Evolutionary conservation across 2,888 invertebrate species (phyloP).

Genomic region (Maniola hyperantus): DNA sequence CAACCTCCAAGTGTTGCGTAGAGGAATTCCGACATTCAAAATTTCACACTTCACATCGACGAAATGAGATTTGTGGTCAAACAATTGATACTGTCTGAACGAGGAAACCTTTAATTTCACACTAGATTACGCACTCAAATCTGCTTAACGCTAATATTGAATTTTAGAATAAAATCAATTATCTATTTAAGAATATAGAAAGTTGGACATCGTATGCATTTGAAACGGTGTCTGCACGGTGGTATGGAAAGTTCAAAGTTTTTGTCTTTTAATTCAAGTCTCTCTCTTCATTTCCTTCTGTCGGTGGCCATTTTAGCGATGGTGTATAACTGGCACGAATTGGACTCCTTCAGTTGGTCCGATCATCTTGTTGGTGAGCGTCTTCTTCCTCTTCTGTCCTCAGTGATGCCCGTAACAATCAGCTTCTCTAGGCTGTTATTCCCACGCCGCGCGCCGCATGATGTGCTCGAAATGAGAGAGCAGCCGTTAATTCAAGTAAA

Average conservation of each 20-base stretch:
- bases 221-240: slow-evolving; percentile 10
- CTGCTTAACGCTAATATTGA: slow-evolving; percentile 42
- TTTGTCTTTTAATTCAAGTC: neutral
- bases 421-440: too few relatives aligned
- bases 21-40: slow-evolving; percentile 54
- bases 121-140: slow-evolving; percentile 61
- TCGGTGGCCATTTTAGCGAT: too few relatives aligned
- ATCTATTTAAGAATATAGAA: slow-evolving; percentile 10
- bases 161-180: slow-evolving; percentile 55
- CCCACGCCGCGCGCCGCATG: too few relatives aligned
- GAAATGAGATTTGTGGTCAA: slow-evolving; percentile 79
- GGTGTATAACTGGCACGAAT: too few relatives aligned
- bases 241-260: neutral
- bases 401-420: too few relatives aligned
- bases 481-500: neutral
- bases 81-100: slow-evolving; percentile 62
- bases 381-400: too few relatives aligned
- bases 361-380: too few relatives aligned
- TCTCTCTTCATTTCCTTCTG: too few relatives aligned
- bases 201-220: slow-evolving; percentile 26
- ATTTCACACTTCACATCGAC: slow-evolving; percentile 62
- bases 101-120: slow-evolving; percentile 72
- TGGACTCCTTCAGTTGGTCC: too few relatives aligned
- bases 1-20: slow-evolving; percentile 42
- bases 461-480: too few relatives aligned